These are phyloP conservation scores for Prosapia bicincta DNA, from an alignment of 2,888 invertebrate genomes.

Conservation along the genomic window DNA sequence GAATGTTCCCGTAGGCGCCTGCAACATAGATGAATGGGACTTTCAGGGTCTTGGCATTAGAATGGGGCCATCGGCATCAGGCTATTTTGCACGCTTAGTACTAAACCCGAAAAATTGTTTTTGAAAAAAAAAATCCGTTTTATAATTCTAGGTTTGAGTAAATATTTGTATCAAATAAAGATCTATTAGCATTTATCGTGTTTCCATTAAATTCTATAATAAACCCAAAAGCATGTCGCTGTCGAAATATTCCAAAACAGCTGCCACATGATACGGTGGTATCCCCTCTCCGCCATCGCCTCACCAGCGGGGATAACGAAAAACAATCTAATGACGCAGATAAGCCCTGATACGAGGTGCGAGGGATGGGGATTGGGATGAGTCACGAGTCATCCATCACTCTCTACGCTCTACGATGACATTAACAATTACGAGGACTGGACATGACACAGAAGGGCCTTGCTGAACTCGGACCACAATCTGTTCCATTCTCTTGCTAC, in stretches of 20 bases:
- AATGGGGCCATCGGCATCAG: too few species aligned
- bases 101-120: too few species aligned
- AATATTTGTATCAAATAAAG: too few species aligned
- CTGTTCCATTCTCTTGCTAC: neutral
- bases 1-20: too few species aligned
- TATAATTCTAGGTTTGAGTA: too few species aligned
- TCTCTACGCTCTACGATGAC: neutral
- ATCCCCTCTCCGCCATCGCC: neutral
- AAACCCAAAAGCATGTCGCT: neutral
- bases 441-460: neutral
- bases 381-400: neutral
- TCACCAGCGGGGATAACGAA: neutral
- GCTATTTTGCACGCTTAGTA: too few species aligned
- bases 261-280: neutral
- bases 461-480: neutral
- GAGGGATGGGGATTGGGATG: neutral
- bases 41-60: too few species aligned
- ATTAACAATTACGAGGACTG: neutral
- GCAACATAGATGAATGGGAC: too few species aligned
- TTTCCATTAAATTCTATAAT: too few species aligned
- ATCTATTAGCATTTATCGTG: too few species aligned
- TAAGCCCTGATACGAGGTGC: neutral
- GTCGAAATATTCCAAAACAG: neutral
- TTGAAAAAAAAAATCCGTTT: too few species aligned
- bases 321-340: neutral